Percentiles rank a stretch among this genome's conserved stretches.
Conservation (phyloP, 2,888 invertebrate genomes). For the Pycnomerus fuliginosus region DNA sequence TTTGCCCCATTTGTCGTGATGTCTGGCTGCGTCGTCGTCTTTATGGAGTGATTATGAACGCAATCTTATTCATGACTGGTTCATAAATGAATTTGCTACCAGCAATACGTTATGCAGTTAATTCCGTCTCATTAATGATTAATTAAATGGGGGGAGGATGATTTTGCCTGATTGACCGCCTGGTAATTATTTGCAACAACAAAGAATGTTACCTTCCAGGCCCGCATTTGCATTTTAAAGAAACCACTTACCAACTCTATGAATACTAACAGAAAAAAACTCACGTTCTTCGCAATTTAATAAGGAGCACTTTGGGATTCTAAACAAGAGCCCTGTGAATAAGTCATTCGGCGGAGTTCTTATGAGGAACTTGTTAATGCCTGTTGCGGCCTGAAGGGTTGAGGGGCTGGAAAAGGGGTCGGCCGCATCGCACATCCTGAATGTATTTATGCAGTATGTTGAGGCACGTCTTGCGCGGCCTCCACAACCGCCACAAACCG, state of each 20-base stretch:
- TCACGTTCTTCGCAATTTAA: slow-evolving; percentile 30
- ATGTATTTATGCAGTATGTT: slow-evolving; percentile 42
- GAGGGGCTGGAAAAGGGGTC: slow-evolving; percentile 17
- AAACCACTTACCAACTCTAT: slow-evolving; percentile 35
- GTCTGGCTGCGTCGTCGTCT: slow-evolving; percentile 35
- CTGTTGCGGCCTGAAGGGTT: slow-evolving; percentile 33
- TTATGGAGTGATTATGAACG: slow-evolving; percentile 49
- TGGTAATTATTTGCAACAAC: too few relatives aligned
- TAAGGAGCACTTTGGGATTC: slow-evolving; percentile 31
- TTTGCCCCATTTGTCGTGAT: slow-evolving; percentile 45
- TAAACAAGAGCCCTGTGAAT: slow-evolving; percentile 19
- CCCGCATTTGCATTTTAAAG: slow-evolving; percentile 37
- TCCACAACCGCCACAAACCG: slow-evolving; percentile 24
- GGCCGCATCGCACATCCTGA: slow-evolving; percentile 32
- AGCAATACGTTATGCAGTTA: slow-evolving; percentile 32
- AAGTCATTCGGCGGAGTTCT: slow-evolving; percentile 28
- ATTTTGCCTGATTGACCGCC: too few relatives aligned
- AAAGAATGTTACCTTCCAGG: too few relatives aligned
- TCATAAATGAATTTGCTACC: slow-evolving; percentile 36
- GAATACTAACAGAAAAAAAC: slow-evolving; percentile 36
- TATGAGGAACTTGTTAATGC: slow-evolving; percentile 35
- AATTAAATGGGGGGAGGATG: too few relatives aligned
- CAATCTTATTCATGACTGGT: slow-evolving; percentile 49
- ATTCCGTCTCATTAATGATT: too few relatives aligned
- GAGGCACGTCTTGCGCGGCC: slow-evolving; percentile 31